Conservation (phyloP, 2,888 invertebrate species). For the Hirtodrosophila histrioides region DNA sequence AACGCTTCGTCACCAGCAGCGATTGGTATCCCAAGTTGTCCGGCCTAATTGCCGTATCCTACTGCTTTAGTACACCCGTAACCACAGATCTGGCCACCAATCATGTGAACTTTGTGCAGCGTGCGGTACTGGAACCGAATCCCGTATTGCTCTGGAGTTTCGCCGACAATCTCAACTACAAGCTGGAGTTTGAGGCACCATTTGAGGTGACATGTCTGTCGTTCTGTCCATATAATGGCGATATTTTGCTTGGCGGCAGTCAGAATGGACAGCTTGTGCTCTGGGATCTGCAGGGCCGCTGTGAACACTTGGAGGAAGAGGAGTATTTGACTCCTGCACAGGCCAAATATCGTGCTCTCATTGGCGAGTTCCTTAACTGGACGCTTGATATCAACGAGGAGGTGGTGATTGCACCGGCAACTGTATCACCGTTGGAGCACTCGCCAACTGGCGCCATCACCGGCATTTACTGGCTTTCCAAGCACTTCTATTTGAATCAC, state of each 20-base stretch:
- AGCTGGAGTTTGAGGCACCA: slow-evolving; percentile 88
- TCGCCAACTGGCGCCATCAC: slow-evolving; percentile 88
- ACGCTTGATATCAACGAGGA: slow-evolving; percentile 87
- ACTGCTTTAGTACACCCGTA: slow-evolving; percentile 86
- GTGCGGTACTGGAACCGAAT: slow-evolving; percentile 87
- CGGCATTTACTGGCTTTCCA: slow-evolving; percentile 89
- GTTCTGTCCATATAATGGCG: slow-evolving; percentile 89
- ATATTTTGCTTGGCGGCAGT: slow-evolving; percentile 89
- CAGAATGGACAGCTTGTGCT: slow-evolving; percentile 89
- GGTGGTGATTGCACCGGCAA: slow-evolving; percentile 86
- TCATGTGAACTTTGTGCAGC: slow-evolving; percentile 85
- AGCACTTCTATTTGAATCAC: slow-evolving; percentile 86
- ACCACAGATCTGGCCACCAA: slow-evolving; percentile 71
- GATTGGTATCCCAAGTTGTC: slow-evolving; percentile 90
- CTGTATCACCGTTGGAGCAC: slow-evolving; percentile 86
- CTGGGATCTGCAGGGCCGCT: slow-evolving; percentile 89
- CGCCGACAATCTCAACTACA: slow-evolving; percentile 88
- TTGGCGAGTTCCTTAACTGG: slow-evolving; percentile 88
- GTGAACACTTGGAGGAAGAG: slow-evolving; percentile 87
- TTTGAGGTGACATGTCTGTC: slow-evolving; percentile 88
- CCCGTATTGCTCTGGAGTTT: slow-evolving; percentile 91
- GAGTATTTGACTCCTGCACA: slow-evolving; percentile 87
- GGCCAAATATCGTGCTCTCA: slow-evolving; percentile 87
- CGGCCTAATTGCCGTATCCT: slow-evolving; percentile 89
- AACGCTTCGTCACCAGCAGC: slow-evolving; percentile 88